Percentiles rank a stretch among this genome's conserved stretches.
These are phyloP conservation scores for Hippocampus comes DNA, from an alignment of 2,113 vertebrate genomes.

Conservation along the genomic window DNA sequence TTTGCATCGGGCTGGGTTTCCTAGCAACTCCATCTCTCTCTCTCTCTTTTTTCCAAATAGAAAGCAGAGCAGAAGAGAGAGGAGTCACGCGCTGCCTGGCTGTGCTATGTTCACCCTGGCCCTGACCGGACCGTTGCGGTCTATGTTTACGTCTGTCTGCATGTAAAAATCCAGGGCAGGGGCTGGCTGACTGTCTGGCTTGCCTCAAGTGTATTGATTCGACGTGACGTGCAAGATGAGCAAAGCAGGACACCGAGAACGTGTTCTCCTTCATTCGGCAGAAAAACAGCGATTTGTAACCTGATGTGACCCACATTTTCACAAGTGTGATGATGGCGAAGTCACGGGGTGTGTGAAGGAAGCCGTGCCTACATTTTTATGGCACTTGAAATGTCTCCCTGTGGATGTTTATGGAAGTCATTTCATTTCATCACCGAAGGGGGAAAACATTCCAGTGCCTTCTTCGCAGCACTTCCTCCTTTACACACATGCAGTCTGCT, in stretches of 20 bases:
- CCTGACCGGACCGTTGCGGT: slow-evolving; percentile 48
- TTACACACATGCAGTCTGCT: not conserved
- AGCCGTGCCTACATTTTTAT: not conserved
- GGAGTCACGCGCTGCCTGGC: slow-evolving; percentile 64
- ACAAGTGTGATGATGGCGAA: slow-evolving; percentile 36
- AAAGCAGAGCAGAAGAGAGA: slow-evolving; percentile 48
- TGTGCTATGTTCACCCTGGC: slow-evolving; percentile 36
- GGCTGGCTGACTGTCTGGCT: slow-evolving; percentile 41
- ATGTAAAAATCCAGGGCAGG: slow-evolving; percentile 46
- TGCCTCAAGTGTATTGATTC: slow-evolving; percentile 42
- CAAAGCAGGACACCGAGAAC: slow-evolving; percentile 28
- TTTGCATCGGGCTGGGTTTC: slow-evolving; percentile 69
- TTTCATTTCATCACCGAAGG: not conserved
- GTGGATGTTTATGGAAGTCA: not conserved
- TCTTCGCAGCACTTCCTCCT: not conserved
- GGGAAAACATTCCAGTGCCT: not conserved
- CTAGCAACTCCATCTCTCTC: slow-evolving; percentile 70
- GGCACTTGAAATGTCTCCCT: not conserved
- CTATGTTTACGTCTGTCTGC: slow-evolving; percentile 33
- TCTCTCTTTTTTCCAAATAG: slow-evolving; percentile 12
- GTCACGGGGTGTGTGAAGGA: slow-evolving; percentile 24
- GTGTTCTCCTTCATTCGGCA: not conserved
- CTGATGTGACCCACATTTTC: slow-evolving; percentile 43
- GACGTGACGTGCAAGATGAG: slow-evolving; percentile 29
- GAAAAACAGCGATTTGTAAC: slow-evolving; percentile 27